Percentiles rank a stretch among this genome's conserved stretches.
phyloP scores from a whole-genome alignment of 2,888 invertebrate genomes.

The Microplitis deprimator region DNA sequence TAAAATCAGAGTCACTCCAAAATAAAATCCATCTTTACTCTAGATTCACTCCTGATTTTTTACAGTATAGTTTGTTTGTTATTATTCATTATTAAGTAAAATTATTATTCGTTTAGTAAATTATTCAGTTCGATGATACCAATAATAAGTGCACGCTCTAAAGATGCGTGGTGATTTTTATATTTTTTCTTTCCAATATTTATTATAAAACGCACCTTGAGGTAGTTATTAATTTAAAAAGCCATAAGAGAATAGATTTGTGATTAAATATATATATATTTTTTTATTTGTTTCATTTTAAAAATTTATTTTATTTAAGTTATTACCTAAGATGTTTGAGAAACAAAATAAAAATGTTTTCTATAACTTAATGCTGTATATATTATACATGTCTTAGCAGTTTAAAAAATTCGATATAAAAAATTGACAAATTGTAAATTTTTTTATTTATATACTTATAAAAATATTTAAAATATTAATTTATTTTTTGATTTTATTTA shows the following conservation, averaged over 20 bases:
- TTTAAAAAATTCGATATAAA: not conserved
- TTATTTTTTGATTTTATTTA: not conserved
- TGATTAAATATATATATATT: not conserved
- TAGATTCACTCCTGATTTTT: no score
- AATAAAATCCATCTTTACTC: no score
- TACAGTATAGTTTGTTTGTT: no score
- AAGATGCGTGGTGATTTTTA: not conserved
- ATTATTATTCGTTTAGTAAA: not conserved
- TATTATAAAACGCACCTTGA: not conserved
- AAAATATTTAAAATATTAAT: not conserved
- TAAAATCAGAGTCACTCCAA: no score
- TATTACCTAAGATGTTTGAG: not conserved
- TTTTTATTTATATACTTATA: constrained; percentile 7
- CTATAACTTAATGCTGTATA: not conserved
- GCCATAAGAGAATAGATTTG: not conserved
- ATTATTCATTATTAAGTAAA: not conserved
- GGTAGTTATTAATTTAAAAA: not conserved
- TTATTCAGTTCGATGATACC: not conserved
- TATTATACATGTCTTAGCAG: not conserved
- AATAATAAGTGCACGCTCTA: not conserved
- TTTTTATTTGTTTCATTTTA: not conserved
- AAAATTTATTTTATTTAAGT: not conserved
- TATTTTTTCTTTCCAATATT: not conserved
- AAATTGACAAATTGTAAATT: not conserved
- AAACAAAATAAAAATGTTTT: not conserved